Evolutionary conservation across 35 echinoderm and acorn worm genomes (phyloP).

Genomic region (Apostichopus parvimensis): DNA sequence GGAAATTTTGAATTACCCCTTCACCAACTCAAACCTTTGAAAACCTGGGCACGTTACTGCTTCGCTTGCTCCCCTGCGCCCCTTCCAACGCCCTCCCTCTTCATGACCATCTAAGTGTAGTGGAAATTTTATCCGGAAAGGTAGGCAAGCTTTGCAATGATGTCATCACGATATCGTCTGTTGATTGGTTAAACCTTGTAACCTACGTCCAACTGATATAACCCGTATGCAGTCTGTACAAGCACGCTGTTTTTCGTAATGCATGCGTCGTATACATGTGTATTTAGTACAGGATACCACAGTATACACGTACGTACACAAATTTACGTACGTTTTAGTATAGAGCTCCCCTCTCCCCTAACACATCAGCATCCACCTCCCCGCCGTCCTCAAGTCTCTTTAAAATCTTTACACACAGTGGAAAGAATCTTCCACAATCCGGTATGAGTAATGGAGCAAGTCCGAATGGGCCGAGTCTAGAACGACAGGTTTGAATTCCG

Average conservation of each 20-base stretch:
- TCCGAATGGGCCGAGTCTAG: slow-evolving; percentile 53
- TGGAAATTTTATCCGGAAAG: no score
- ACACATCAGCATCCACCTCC: neutral
- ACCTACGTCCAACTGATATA: neutral
- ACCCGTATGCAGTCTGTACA: neutral
- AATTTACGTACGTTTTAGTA: neutral
- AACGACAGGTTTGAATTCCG: slow-evolving; percentile 16
- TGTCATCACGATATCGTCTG: no score
- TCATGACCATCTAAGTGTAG: no score
- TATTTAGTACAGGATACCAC: neutral
- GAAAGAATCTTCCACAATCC: slow-evolving; percentile 33
- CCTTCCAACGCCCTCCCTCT: no score
- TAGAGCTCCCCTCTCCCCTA: neutral
- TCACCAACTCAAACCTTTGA: no score
- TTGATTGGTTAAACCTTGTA: neutral
- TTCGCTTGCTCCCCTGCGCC: no score
- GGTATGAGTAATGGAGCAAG: slow-evolving; percentile 58
- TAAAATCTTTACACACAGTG: slow-evolving; percentile 14
- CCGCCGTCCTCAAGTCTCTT: slow-evolving; percentile 18
- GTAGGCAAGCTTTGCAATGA: no score
- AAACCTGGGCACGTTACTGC: no score
- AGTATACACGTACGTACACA: neutral
- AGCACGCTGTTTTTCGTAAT: neutral
- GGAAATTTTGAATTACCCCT: no score
- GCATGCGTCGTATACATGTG: neutral